These are phyloP conservation scores for Belonocnema kinseyi DNA, from an alignment of 1,140 invertebrate species.

Conservation along the genomic window DNA sequence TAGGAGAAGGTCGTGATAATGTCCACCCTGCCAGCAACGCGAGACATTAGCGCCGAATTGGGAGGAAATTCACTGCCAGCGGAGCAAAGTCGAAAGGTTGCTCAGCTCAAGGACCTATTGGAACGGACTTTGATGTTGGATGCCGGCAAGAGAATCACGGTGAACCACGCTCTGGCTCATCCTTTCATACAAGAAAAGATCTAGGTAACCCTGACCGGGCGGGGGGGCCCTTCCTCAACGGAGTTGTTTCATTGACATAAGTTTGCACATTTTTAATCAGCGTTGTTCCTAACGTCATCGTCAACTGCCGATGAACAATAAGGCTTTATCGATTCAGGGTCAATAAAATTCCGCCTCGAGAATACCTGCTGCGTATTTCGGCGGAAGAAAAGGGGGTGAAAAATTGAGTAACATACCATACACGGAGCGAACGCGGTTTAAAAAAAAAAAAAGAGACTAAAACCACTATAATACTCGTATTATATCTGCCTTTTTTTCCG, in stretches of 20 bases:
- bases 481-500: slow-evolving; percentile 4
- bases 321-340: neutral
- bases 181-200: slow-evolving; percentile 97
- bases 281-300: slow-evolving; percentile 12
- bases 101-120: slow-evolving; percentile 94
- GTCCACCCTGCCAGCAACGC: slow-evolving; percentile 90
- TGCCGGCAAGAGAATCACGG: slow-evolving; percentile 92
- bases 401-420: no score
- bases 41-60: slow-evolving; percentile 92
- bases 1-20: slow-evolving; percentile 98
- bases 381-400: neutral
- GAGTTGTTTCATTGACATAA: slow-evolving; percentile 15
- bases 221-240: slow-evolving; percentile 32
- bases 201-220: slow-evolving; percentile 73
- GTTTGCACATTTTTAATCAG: slow-evolving; percentile 14
- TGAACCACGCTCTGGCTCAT: slow-evolving; percentile 96
- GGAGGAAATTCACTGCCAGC: slow-evolving; percentile 90
- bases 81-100: slow-evolving; percentile 92
- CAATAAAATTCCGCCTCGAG: neutral
- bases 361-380: slow-evolving; percentile 19
- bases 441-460: neutral
- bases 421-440: neutral
- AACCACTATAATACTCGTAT: neutral
- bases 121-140: slow-evolving; percentile 96
- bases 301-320: slow-evolving; percentile 13